Percentiles rank a stretch among this genome's conserved stretches.
Evolutionary conservation across 2,888 invertebrate species (phyloP).

Genomic region (Nycteola revayana): DNA sequence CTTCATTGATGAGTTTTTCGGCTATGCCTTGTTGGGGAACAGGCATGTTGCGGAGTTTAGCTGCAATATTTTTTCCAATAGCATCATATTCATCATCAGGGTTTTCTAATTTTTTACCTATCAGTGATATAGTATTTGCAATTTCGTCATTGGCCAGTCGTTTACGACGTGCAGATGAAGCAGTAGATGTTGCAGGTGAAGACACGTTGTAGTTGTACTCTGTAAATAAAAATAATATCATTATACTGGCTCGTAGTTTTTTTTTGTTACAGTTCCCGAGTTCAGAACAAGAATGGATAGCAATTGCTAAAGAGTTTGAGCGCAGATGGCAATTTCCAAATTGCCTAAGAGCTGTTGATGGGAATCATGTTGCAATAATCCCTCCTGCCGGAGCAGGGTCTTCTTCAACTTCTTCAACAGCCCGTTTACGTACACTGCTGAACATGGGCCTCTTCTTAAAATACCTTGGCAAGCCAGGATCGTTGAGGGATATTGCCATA

Average conservation of each 20-base stretch:
- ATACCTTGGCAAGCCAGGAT: too few species aligned
- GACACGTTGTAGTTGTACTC: neutral
- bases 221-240: conserved; percentile 3
- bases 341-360: too few species aligned
- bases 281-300: conserved; percentile 11
- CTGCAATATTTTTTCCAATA: conserved; percentile 18
- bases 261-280: conserved; percentile 16
- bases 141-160: neutral
- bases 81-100: conserved; percentile 22
- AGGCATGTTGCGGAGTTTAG: conserved; percentile 23
- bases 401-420: too few species aligned
- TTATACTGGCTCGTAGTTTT: conserved; percentile 4
- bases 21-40: conserved; percentile 19
- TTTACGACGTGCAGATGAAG: too few species aligned
- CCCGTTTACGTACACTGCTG: too few species aligned
- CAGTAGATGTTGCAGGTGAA: too few species aligned
- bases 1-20: conserved; percentile 21
- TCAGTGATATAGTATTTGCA: conserved; percentile 2
- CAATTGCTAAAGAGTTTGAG: conserved; percentile 13
- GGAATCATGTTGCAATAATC: neutral
- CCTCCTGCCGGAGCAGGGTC: too few species aligned
- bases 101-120: conserved; percentile 13
- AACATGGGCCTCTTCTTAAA: too few species aligned
- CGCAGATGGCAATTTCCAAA: too few species aligned
- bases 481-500: too few species aligned